These are phyloP conservation scores for Coturnix japonica DNA, from an alignment of 2,113 vertebrate genomes.

Conservation along the genomic window DNA sequence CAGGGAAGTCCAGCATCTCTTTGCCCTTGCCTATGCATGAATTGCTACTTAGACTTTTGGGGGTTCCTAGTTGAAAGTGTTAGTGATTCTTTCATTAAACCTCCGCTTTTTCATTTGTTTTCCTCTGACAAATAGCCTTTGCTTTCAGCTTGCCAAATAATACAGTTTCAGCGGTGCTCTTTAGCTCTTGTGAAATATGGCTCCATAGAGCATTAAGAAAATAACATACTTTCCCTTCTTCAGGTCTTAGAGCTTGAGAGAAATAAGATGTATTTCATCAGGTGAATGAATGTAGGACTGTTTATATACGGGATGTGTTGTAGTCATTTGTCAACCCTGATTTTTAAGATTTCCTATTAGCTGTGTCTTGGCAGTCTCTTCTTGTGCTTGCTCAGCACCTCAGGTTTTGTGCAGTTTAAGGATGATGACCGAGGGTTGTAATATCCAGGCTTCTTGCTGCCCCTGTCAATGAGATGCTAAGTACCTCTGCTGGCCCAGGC, in stretches of 20 bases:
- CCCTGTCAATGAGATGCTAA: not conserved
- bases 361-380: not conserved
- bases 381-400: constrained; percentile 12
- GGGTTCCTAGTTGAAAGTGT: constrained; percentile 5
- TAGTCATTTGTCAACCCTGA: constrained; percentile 18
- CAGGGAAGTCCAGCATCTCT: not conserved
- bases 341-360: not conserved
- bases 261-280: constrained; percentile 25
- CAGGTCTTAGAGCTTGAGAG: not conserved
- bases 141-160: constrained; percentile 17
- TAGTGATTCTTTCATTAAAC: not conserved
- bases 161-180: constrained; percentile 28
- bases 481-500: not conserved
- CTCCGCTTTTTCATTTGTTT: constrained; percentile 15
- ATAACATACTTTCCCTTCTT: constrained; percentile 1
- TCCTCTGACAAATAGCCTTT: not conserved
- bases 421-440: not conserved
- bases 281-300: not conserved
- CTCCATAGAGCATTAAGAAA: not conserved
- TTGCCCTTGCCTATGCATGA: not conserved
- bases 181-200: constrained; percentile 24
- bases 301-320: not conserved
- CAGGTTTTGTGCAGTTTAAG: not conserved
- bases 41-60: not conserved
- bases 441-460: not conserved